phyloP scores from a whole-genome alignment of 1,140 invertebrate species.

The Maniola jurtina region DNA sequence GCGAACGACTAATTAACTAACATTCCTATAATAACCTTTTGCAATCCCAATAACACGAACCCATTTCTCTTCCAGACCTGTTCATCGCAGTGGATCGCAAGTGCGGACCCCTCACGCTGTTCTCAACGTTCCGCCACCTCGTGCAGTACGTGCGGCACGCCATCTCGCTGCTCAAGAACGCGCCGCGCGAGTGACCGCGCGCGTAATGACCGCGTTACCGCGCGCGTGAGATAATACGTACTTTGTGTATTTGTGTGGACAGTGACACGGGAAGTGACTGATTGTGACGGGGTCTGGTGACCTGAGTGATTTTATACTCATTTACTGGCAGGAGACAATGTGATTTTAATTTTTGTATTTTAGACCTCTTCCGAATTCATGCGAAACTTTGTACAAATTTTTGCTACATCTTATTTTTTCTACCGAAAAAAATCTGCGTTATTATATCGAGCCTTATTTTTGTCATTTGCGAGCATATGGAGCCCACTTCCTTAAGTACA shows the following conservation, averaged over 20 bases:
- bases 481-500: too few relatives aligned
- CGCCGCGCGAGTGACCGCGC: slow-evolving; percentile 59
- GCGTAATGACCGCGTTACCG: slow-evolving; percentile 16
- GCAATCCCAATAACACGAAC: not conserved
- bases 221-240: not conserved
- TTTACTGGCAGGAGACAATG: not conserved
- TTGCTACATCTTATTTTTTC: too few relatives aligned
- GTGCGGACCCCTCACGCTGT: slow-evolving; percentile 85
- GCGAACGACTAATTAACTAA: not conserved
- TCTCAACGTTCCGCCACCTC: slow-evolving; percentile 85
- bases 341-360: too few relatives aligned
- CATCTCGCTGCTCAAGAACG: slow-evolving; percentile 69
- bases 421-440: too few relatives aligned
- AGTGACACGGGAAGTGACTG: slow-evolving; percentile 14
- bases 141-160: slow-evolving; percentile 84
- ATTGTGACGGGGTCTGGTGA: not conserved
- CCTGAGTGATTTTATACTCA: not conserved
- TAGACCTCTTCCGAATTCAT: too few relatives aligned
- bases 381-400: too few relatives aligned
- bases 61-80: slow-evolving; percentile 81
- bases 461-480: too few relatives aligned
- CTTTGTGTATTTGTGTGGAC: not conserved
- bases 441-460: too few relatives aligned
- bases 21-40: too few relatives aligned
- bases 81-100: slow-evolving; percentile 87